Evolutionary conservation across 2,113 vertebrate species (phyloP), one percentile per base, ranked within the genome.

Genomic region (Mormoops blainvillei): DNA sequence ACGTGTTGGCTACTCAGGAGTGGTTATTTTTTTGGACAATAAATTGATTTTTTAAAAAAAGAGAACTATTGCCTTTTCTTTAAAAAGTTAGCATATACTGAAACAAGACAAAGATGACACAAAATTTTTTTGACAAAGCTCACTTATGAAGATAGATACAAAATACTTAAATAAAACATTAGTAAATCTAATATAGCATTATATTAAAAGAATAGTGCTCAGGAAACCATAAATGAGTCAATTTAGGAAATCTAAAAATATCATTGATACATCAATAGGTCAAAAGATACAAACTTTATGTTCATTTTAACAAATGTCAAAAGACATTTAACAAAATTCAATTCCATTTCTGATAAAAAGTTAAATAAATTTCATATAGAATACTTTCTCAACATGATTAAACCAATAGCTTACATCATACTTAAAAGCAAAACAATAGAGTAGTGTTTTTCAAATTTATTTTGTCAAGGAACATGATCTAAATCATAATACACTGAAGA

Each of bases 391-490:
- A 85, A 88, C 41, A 91, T 92, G 45, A 95, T 92, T 89, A 80
- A 96, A 92, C 78, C 28, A 86, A 87, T 83, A 94, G 65, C 87
- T 97, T 97, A 97, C 91, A 89, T 98, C 94, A 97, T 97, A 85
- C 81, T 97, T 97, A 96, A 96, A 90, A 97, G 95, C 68, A 93
- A 96, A 95, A 95, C 77, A 92, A 50, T 92, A 92, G 85, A 87
- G 41, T 22, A 85, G 67, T 56, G 28, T 85, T 96, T 91, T 82
- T 73, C 67, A 96, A 92, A 94, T 88, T 88, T 81, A 88, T 89
- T 95, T 96, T 94, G 50, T 97, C 41, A 94, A 94, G 41, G 61
- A 92, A 88, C 88, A 91, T 97, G 93, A 97, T 77, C 96, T 84
- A 94, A 95, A 96, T 97, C n/a, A 93, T 58, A 90, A 97, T 95